Percentiles rank a stretch among this genome's conserved stretches.
Evolutionary conservation across 2,888 invertebrate species (phyloP).

Genomic region (Drosophila testacea): DNA sequence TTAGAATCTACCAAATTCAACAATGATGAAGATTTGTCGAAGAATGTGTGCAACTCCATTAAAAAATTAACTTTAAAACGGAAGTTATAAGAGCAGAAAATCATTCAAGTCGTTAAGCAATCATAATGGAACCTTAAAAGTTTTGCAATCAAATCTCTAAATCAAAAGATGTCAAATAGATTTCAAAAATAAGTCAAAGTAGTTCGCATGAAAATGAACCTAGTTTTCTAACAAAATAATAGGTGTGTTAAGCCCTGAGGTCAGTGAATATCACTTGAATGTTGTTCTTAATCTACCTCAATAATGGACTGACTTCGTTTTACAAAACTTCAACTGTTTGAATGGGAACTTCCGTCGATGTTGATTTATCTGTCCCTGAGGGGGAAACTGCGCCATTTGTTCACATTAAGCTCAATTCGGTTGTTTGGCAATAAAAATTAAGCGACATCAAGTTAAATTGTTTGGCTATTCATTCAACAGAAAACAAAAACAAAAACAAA

Average conservation of each 20-base stretch:
- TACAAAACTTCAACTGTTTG: background rate
- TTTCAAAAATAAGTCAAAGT: background rate
- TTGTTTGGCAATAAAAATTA: conserved; percentile 71
- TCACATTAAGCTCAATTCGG: conserved; percentile 62
- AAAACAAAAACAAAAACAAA: conserved; percentile 48
- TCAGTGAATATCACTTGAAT: conserved; percentile 12
- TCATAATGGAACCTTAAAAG: background rate
- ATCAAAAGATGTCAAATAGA: background rate
- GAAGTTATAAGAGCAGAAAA: background rate
- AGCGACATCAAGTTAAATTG: conserved; percentile 57
- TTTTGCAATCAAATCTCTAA: background rate
- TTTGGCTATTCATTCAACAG: conserved; percentile 33
- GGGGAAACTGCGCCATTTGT: conserved; percentile 55
- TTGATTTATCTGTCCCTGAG: conserved; percentile 52
- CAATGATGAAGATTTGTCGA: too few relatives aligned
- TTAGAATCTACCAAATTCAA: too few relatives aligned
- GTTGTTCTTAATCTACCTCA: conserved; percentile 19
- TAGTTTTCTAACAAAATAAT: conserved; percentile 4
- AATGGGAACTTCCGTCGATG: conserved; percentile 22
- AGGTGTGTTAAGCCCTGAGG: conserved; percentile 8
- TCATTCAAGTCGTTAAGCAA: background rate
- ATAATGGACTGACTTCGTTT: conserved; percentile 7
- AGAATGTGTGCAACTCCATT: too few relatives aligned
- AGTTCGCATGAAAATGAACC: conserved; percentile 4
- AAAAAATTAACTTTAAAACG: too few relatives aligned